A percentile compares a stretch with the other conserved stretches of the same genome.
These are phyloP conservation scores for Dermatemys mawii DNA, from an alignment of 2,113 vertebrate genomes.

Conservation along the genomic window DNA sequence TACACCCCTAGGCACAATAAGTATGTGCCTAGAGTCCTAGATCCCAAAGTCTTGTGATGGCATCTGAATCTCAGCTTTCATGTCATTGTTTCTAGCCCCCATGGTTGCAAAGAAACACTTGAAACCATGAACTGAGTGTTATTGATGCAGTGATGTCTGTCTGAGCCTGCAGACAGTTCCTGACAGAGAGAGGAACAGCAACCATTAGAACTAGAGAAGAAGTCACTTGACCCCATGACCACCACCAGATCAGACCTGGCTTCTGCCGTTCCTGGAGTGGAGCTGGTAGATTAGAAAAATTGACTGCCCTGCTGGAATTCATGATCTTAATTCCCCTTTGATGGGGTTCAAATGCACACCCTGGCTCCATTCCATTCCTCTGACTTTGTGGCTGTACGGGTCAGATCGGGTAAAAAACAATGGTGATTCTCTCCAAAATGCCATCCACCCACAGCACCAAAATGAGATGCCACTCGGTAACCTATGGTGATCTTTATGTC, in stretches of 20 bases:
- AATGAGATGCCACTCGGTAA: neutral
- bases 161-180: neutral
- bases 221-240: neutral
- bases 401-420: conserved; percentile 26
- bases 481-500: neutral
- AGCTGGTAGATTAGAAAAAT: neutral
- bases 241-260: neutral
- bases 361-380: neutral
- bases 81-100: neutral
- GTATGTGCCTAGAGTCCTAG: no score
- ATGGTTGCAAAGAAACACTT: neutral
- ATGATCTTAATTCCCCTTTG: neutral
- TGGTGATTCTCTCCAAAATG: accelerated
- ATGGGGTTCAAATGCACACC: neutral
- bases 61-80: neutral
- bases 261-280: neutral
- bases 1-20: neutral
- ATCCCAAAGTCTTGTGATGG: neutral
- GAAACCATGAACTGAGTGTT: neutral
- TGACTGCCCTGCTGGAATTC: neutral
- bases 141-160: neutral
- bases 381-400: neutral
- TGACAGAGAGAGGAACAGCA: neutral
- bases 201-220: neutral
- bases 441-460: neutral